Evolutionary conservation across 2,888 invertebrate genomes (phyloP).

Genomic region (Spodoptera exigua): DNA sequence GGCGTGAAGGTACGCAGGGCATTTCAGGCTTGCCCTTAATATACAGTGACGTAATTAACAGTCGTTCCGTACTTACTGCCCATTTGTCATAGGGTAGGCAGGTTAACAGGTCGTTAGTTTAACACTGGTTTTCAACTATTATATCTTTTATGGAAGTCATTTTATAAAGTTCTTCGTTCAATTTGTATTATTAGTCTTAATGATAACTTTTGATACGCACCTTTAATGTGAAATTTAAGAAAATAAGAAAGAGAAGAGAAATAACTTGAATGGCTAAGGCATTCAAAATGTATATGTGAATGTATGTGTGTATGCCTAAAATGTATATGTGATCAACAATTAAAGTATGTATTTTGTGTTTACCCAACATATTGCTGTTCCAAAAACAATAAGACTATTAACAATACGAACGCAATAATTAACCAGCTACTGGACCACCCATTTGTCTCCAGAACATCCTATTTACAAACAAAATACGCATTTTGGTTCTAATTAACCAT

Average conservation of each 20-base stretch:
- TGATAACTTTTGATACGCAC: too few relatives aligned
- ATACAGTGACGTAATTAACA: conserved; percentile 57
- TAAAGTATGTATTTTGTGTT: too few relatives aligned
- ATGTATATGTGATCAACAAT: too few relatives aligned
- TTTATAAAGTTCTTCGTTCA: too few relatives aligned
- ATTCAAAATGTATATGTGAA: too few relatives aligned
- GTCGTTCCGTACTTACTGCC: conserved; percentile 32
- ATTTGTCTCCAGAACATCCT: conserved; percentile 23
- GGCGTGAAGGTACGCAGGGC: conserved; percentile 55
- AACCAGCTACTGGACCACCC: conserved; percentile 34
- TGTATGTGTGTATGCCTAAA: too few relatives aligned
- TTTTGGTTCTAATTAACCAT: conserved; percentile 5
- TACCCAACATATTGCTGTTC: conserved; percentile 8
- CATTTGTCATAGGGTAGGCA: conserved; percentile 35
- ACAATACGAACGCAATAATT: conserved; percentile 23
- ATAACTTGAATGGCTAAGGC: too few relatives aligned
- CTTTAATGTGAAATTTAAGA: too few relatives aligned
- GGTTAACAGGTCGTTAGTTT: conserved; percentile 5
- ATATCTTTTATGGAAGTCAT: too few relatives aligned
- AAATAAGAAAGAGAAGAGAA: too few relatives aligned
- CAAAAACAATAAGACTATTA: conserved; percentile 25
- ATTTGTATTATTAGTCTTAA: too few relatives aligned
- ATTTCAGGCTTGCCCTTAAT: conserved; percentile 52
- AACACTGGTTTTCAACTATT: neutral
- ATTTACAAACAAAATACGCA: conserved; percentile 3